Percentiles rank a stretch among this genome's conserved stretches.
Evolutionary conservation across 2,113 vertebrate species (phyloP).

Genomic region (Notothenia coriiceps): DNA sequence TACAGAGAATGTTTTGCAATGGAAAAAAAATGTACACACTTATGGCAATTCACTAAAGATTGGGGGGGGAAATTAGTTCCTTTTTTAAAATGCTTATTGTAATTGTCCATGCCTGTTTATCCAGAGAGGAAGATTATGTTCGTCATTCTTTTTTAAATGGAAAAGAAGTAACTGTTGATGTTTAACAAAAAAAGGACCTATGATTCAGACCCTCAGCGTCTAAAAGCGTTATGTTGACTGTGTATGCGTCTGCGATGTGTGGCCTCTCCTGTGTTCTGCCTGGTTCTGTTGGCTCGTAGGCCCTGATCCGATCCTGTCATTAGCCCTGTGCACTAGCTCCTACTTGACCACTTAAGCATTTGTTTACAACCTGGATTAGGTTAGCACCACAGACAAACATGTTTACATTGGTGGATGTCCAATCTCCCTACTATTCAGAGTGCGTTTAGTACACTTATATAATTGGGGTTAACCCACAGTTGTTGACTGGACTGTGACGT

Average conservation of each 20-base stretch:
- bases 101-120: constrained; percentile 76
- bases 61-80: constrained; percentile 18
- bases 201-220: constrained; percentile 61
- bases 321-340: constrained; percentile 67
- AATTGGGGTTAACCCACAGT: constrained; percentile 43
- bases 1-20: constrained; percentile 79
- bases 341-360: constrained; percentile 71
- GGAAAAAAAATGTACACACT: constrained; percentile 55
- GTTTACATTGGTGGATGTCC: constrained; percentile 71
- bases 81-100: constrained; percentile 78
- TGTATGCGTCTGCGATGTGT: constrained; percentile 60
- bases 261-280: constrained; percentile 63
- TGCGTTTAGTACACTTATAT: constrained; percentile 44
- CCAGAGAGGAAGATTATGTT: constrained; percentile 55
- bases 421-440: constrained; percentile 49
- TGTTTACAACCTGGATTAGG: constrained; percentile 75
- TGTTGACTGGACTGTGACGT: constrained; percentile 42
- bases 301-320: constrained; percentile 71
- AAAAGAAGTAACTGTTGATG: constrained; percentile 59
- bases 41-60: constrained; percentile 56
- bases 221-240: constrained; percentile 62
- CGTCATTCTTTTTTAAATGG: constrained; percentile 60
- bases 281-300: constrained; percentile 58
- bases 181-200: constrained; percentile 68
- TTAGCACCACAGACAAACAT: constrained; percentile 62